Base-by-base conservation (phyloP, 2,888 invertebrate species). In the Frankliniella intonsa region DNA sequence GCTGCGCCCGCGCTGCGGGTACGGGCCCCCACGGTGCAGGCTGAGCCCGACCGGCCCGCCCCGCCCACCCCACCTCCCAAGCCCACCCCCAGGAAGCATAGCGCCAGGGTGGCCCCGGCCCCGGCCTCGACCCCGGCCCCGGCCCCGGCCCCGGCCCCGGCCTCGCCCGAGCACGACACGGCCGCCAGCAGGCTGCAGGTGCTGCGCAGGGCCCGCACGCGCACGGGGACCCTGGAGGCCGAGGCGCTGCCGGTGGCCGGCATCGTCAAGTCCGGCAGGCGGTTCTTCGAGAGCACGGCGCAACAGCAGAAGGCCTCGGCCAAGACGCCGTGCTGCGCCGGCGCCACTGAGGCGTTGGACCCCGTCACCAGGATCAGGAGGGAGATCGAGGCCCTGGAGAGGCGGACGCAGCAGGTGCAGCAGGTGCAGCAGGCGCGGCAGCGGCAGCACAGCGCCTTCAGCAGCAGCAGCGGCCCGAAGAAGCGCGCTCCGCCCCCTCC, bases 261-360 rank as follows among this genome's bases (percentile, higher is more conserved):
- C 22, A 76, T 76, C 69, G 69, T 76, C 69, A 76, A 22, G 25
- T 76, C 69, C 22, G 69, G 69, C n/a, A n/a, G 69, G 69, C 69
- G 69, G 22, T 76, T 76, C 69, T 76, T 76, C 25, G 69, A 76
- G 69, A 25, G 25, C 25, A 12, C 22, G 22, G 69, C 69, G 69
- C 69, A 76, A 22, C 69, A 3, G 25, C 69, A 25, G 69, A 9
- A 10, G 11, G 69, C 10, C 69, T n/a, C 22, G 3, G 69, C 69
- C n/a, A 69, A n/a, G 69, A 25, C 69, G 69, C 55, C 69, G 62
- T 62, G 17, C n/a, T n/a, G n/a, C 55, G 10, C 3, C 62, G 62
- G 17, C 0, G 25, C 69, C 69, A 12, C 11, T 12, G 22, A 76
- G 10, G 8, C 10, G 11, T 9, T 76, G 69, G 69, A 76, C 69